Evolutionary conservation across 1,140 invertebrate species (phyloP).

Genomic region (Ylistrum balloti): DNA sequence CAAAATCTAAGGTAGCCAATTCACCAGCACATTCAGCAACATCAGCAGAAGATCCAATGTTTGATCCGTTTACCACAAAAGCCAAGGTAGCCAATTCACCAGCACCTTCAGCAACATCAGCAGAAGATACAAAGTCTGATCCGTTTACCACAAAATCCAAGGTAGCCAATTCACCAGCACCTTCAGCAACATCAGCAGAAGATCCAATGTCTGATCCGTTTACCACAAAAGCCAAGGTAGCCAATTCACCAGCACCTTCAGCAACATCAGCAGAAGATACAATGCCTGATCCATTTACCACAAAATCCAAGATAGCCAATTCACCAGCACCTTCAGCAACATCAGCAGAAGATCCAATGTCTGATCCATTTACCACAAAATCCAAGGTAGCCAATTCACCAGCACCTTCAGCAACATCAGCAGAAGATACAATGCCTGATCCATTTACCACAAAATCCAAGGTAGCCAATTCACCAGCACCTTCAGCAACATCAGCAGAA

Average conservation of each 20-base stretch:
- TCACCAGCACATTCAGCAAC: conserved; percentile 36
- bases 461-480: conserved; percentile 48
- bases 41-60: too few relatives aligned
- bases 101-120: neutral
- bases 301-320: conserved; percentile 41
- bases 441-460: conserved; percentile 53
- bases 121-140: neutral
- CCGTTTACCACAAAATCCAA: neutral
- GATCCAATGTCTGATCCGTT: conserved; percentile 49
- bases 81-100: neutral
- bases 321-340: neutral
- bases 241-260: conserved; percentile 47
- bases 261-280: neutral
- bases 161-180: neutral
- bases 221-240: conserved; percentile 48
- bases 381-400: conserved; percentile 55
- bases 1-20: conserved; percentile 49
- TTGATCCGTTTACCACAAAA: neutral
- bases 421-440: neutral
- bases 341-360: neutral
- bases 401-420: neutral
- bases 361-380: conserved; percentile 48
- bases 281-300: conserved; percentile 25
- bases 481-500: neutral
- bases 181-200: neutral